Conservation (phyloP, 2,888 invertebrate species). For the Drosophila nigricruria region DNA sequence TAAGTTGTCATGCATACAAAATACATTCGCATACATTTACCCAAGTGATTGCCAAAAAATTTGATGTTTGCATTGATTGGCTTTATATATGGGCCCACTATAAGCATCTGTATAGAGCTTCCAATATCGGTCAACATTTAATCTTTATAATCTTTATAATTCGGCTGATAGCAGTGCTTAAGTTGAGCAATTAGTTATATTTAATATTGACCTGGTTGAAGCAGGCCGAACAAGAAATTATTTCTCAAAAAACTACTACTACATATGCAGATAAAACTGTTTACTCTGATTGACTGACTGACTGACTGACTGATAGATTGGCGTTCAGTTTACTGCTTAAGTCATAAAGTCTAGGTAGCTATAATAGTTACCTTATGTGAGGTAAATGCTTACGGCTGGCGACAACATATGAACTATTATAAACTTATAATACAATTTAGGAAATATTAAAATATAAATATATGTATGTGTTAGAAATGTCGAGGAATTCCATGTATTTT, state of each 20-base stretch:
- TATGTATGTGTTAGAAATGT: neutral
- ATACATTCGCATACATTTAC: conserved; percentile 35
- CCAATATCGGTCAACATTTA: conserved; percentile 50
- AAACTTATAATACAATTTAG: neutral
- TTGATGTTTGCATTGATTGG: conserved; percentile 10
- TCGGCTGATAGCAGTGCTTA: conserved; percentile 18
- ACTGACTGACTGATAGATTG: neutral
- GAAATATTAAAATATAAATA: neutral
- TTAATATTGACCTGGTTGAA: conserved; percentile 17
- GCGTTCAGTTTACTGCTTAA: neutral
- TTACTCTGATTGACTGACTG: neutral
- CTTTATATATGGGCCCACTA: neutral
- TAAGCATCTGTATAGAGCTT: neutral
- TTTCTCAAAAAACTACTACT: neutral
- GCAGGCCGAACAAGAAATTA: neutral
- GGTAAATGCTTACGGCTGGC: neutral
- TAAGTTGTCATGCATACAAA: conserved; percentile 23
- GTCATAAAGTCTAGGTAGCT: neutral
- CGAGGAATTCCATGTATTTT: no score
- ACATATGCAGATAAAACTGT: neutral
- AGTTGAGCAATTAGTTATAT: conserved; percentile 7
- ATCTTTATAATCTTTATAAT: conserved; percentile 24
- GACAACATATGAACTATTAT: neutral
- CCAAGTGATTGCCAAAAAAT: conserved; percentile 8
- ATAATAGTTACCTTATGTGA: neutral